Evolutionary conservation across 2,888 invertebrate species (phyloP).

Genomic region (Cephus pulcher): DNA sequence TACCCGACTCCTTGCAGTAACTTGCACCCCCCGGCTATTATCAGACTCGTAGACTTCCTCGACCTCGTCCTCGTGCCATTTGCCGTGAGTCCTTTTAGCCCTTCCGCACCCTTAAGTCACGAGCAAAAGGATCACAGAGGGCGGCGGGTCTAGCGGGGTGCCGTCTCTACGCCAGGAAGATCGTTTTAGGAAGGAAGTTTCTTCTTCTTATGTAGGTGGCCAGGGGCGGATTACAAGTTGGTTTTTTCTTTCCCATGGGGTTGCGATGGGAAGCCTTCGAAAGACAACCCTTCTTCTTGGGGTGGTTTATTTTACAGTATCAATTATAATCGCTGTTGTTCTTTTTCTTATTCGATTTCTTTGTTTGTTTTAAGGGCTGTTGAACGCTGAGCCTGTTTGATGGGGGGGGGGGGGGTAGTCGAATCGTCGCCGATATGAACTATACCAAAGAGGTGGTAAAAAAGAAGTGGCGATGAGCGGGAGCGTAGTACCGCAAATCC

Average conservation of each 20-base stretch:
- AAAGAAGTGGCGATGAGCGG: slow-evolving; percentile 39
- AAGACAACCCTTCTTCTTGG: neutral
- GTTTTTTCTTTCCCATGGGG: slow-evolving; percentile 38
- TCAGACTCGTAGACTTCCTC: neutral
- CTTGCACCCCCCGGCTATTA: neutral
- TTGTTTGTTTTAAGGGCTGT: neutral
- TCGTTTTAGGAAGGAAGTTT: neutral
- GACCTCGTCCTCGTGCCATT: neutral
- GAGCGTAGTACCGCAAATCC: slow-evolving; percentile 45
- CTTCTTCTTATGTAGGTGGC: slow-evolving; percentile 37
- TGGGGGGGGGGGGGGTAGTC: neutral
- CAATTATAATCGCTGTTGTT: neutral
- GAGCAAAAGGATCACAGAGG: neutral
- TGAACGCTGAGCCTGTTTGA: neutral
- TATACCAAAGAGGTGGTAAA: slow-evolving; percentile 37
- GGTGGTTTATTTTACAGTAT: neutral
- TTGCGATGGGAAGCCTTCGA: neutral
- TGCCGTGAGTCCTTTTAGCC: neutral
- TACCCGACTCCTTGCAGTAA: neutral
- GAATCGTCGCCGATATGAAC: slow-evolving; percentile 8
- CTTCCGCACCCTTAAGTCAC: neutral
- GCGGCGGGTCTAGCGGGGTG: neutral
- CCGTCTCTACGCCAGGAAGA: neutral
- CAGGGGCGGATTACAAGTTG: slow-evolving; percentile 47
- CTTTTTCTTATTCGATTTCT: neutral